phyloP scores from a whole-genome alignment of 2,797 vertebrate genomes.

The Mareca strepera region DNA sequence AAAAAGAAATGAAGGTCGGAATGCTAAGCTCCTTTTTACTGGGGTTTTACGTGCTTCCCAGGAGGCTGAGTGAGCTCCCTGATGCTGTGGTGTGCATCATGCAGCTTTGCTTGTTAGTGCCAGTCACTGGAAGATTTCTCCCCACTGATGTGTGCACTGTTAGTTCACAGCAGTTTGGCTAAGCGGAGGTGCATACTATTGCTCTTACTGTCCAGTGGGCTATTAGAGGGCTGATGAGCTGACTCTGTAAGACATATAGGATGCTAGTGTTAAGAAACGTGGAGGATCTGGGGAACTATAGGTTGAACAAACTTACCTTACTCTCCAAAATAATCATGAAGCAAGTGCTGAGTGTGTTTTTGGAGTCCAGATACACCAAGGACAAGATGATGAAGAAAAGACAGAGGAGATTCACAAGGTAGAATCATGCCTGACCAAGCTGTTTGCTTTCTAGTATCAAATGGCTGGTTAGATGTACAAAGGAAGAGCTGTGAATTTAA shows the following conservation, averaged over 20 bases:
- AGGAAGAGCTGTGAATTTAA: not conserved
- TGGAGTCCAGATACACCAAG: not conserved
- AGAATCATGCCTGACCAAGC: not conserved
- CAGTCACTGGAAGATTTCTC: not conserved
- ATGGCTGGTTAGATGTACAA: not conserved
- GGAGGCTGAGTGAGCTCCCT: not conserved
- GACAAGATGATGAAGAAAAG: not conserved
- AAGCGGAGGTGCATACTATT: not conserved
- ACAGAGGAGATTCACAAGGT: not conserved
- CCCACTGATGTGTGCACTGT: not conserved
- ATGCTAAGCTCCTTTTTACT: not conserved
- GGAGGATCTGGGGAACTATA: not conserved
- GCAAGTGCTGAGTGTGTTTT: not conserved
- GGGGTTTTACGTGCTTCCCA: not conserved
- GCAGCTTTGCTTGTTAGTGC: not conserved
- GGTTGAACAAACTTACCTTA: not conserved
- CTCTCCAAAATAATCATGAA: not conserved
- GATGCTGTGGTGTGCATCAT: not conserved
- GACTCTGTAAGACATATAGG: not conserved
- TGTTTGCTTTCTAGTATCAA: not conserved
- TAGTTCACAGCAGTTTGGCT: not conserved
- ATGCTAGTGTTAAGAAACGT: too few relatives aligned
- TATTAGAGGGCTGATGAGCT: not conserved
- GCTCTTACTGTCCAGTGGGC: not conserved
- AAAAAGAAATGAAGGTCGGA: not conserved